Percentiles rank a stretch among this genome's conserved stretches.
Evolutionary conservation across 2,888 invertebrate species (phyloP).

Genomic region (Clusia tigrina): DNA sequence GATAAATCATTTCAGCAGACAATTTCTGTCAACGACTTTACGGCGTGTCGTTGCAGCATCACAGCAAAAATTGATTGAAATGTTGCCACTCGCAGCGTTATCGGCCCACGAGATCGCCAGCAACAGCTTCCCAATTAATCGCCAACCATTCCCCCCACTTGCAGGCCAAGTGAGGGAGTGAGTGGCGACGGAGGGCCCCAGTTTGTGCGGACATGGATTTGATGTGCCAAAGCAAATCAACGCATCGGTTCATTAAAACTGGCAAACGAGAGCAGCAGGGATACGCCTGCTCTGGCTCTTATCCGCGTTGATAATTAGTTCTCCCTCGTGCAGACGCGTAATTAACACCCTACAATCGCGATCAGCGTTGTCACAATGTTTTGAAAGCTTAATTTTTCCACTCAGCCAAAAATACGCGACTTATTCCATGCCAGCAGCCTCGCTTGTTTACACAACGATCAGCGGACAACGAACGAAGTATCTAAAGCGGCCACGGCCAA

Average conservation of each 20-base stretch:
- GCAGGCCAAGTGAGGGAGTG: not conserved
- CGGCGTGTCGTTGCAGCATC: not conserved
- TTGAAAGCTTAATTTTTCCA: conserved; percentile 22
- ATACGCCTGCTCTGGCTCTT: not conserved
- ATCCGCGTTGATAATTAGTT: conserved; percentile 21
- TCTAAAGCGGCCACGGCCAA: not conserved
- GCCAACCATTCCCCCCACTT: conserved; percentile 1
- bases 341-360: conserved; percentile 34
- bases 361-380: conserved; percentile 32
- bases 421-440: conserved; percentile 25
- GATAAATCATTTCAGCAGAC: conserved; percentile 44
- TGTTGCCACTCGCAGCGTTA: not conserved
- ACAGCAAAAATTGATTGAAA: not conserved
- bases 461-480: conserved; percentile 5
- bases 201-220: not conserved
- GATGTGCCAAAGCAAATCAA: conserved; percentile 5
- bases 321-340: conserved; percentile 19
- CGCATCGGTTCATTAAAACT: not conserved
- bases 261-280: not conserved
- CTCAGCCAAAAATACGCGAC: conserved; percentile 2
- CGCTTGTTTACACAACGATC: conserved; percentile 14
- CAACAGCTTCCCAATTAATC: conserved; percentile 11
- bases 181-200: not conserved
- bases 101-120: not conserved
- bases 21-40: conserved; percentile 2